Evolutionary conservation across 2,888 invertebrate genomes (phyloP), one percentile per base, ranked within the genome.

Genomic region (Perizoma affinitatum): DNA sequence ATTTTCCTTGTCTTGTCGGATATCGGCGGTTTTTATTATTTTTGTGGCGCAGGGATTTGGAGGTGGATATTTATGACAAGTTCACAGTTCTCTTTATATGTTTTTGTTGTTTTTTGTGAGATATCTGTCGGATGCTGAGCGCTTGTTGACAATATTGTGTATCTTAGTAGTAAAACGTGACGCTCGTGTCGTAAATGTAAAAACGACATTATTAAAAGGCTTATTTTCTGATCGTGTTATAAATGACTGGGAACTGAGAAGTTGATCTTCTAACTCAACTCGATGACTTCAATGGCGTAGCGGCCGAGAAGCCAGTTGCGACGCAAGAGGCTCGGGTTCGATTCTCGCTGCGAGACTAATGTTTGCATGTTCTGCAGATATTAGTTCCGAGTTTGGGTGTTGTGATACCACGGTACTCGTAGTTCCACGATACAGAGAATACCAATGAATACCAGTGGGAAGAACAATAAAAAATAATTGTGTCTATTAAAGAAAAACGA

Each of bases 1-100:
- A 79, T 83, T 84, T 78, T 77, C 78, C 82, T 75, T 79, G 81
- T 82, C 78, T 80, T 75, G 83, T 79, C 68, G 74, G 75, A 75
- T 79, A 77, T 78, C 74, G 78, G 76, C 58, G 80, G 57, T 45
- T 57, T 54, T 61, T 61, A 57, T 57, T 57, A 75, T 78, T 83
- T 80, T 82, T 82, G 76, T 74, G 74, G 75, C 74, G 74, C 66
- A 69, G 72, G 76, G 76, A 72, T 73, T 76, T 63, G 67, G 71
- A 74, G 78, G 74, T 74, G 73, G 75, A 76, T 78, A 78, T 78
- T 80, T 82, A 79, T 78, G 79, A 78, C 76, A 74, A 78, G 74
- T 79, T 75, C 72, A 71, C 75, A 70, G 71, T 56, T 76, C 71
- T 72, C 72, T 79, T 75, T 73, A 74, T 73, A 76, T 73, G 72